Percentiles rank a stretch among this genome's conserved stretches.
Evolutionary conservation across 2,888 invertebrate genomes (phyloP).

Genomic region (Dryobotodes eremita): DNA sequence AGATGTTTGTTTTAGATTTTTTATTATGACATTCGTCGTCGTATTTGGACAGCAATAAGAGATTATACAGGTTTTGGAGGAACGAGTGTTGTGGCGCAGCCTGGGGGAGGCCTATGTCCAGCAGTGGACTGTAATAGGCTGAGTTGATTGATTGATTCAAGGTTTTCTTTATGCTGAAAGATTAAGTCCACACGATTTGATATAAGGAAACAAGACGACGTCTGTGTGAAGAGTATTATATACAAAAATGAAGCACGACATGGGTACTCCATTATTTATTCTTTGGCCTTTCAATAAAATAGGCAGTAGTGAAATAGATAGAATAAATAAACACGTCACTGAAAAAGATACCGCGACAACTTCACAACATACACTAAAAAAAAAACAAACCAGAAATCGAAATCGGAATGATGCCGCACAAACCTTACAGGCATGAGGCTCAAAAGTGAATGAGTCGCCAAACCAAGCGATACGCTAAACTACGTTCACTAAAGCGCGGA

Average conservation of each 20-base stretch:
- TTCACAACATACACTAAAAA: constrained; percentile 27
- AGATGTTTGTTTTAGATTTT: background rate
- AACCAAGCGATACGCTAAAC: constrained; percentile 85
- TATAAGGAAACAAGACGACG: too few species aligned
- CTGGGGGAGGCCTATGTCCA: too few species aligned
- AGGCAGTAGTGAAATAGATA: background rate
- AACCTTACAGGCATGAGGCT: constrained; percentile 74
- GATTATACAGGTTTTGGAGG: background rate
- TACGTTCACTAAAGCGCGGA: constrained; percentile 89
- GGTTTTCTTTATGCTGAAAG: too few species aligned
- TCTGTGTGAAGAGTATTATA: background rate
- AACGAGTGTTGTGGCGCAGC: too few species aligned
- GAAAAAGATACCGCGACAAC: constrained; percentile 26
- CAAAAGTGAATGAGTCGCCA: constrained; percentile 86
- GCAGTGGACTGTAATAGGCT: too few species aligned
- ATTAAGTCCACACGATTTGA: background rate
- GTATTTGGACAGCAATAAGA: too few species aligned
- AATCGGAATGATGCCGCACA: constrained; percentile 74
- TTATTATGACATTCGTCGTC: too few species aligned
- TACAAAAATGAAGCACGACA: background rate
- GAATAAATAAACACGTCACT: constrained; percentile 21
- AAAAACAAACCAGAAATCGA: constrained; percentile 69
- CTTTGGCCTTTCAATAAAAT: background rate
- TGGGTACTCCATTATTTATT: background rate
- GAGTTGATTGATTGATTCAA: too few species aligned